Conservation (phyloP, 1,140 invertebrate species). For the Calliopsis andreniformis region DNA sequence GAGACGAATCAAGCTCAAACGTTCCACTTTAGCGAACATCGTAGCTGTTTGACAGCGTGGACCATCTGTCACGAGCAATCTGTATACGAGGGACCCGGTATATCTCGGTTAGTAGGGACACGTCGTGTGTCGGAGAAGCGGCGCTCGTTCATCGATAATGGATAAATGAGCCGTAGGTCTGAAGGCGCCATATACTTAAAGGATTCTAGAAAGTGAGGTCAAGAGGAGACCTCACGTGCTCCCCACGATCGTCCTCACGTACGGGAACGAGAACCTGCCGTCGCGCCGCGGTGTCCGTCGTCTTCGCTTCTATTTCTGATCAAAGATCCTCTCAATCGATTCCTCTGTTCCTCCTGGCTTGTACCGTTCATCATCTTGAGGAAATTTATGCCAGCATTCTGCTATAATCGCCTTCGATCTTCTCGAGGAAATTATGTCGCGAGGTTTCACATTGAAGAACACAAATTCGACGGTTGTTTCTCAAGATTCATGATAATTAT, state of each 20-base stretch:
- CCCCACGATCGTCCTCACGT: constrained; percentile 19
- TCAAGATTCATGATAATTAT: no score
- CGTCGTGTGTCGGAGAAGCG: constrained; percentile 26
- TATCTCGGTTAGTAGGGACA: constrained; percentile 56
- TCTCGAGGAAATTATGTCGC: not conserved
- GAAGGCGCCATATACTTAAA: constrained; percentile 51
- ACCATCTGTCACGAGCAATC: constrained; percentile 46
- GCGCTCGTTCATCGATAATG: constrained; percentile 50
- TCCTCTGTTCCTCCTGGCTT: constrained; percentile 3
- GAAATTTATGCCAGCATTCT: constrained; percentile 9
- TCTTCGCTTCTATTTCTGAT: constrained; percentile 31
- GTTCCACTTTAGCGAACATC: constrained; percentile 14
- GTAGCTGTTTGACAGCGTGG: constrained; percentile 35
- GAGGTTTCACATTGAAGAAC: not conserved
- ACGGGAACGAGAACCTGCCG: constrained; percentile 37
- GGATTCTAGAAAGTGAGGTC: constrained; percentile 70
- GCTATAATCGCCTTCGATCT: not conserved
- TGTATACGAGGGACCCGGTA: constrained; percentile 21
- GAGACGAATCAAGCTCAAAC: not conserved
- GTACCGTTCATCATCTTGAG: constrained; percentile 10
- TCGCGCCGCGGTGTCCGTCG: not conserved
- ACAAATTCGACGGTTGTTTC: not conserved
- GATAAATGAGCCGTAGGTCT: constrained; percentile 49
- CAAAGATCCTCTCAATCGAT: constrained; percentile 13
- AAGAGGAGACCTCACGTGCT: constrained; percentile 54